Evolutionary conservation across 2,113 vertebrate species (phyloP).

Genomic region (Hemicordylus capensis): DNA sequence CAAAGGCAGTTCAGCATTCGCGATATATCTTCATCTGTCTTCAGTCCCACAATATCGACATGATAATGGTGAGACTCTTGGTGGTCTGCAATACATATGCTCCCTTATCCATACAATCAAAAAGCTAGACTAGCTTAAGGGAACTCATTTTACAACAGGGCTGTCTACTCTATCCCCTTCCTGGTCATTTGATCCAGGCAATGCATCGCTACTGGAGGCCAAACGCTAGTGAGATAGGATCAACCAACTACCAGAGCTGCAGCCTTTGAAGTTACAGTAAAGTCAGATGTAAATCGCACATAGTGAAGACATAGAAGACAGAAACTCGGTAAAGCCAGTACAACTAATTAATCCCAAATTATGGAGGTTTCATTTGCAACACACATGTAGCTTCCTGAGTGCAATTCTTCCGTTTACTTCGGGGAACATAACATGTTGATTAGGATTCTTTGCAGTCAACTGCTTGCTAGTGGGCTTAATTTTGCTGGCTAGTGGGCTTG

Average conservation of each 20-base stretch:
- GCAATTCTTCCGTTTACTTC: conserved; percentile 61
- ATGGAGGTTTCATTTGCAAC: conserved; percentile 66
- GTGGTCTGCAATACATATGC: conserved; percentile 48
- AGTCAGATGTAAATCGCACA: conserved; percentile 62
- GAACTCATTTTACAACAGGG: conserved; percentile 48
- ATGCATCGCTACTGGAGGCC: conserved; percentile 17
- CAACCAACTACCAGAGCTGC: conserved; percentile 10
- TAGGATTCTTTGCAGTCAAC: not conserved
- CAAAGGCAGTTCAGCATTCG: conserved; percentile 21
- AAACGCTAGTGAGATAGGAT: conserved; percentile 24
- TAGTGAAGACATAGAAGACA: conserved; percentile 65
- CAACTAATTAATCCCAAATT: conserved; percentile 70
- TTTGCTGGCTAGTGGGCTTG: too few relatives aligned
- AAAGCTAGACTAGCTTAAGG: conserved; percentile 23
- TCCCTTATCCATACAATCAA: conserved; percentile 47
- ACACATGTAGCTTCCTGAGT: conserved; percentile 31
- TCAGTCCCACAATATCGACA: conserved; percentile 26
- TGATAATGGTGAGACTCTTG: conserved; percentile 25
- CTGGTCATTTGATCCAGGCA: conserved; percentile 25
- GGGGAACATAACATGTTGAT: conserved; percentile 32
- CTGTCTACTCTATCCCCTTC: conserved; percentile 19
- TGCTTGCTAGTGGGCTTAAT: too few relatives aligned
- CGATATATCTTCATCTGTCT: conserved; percentile 61
- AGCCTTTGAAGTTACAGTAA: conserved; percentile 54
- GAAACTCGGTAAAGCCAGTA: conserved; percentile 61